Conservation (phyloP, 2,888 invertebrate species). For the Drosophila subsilvestris region DNA sequence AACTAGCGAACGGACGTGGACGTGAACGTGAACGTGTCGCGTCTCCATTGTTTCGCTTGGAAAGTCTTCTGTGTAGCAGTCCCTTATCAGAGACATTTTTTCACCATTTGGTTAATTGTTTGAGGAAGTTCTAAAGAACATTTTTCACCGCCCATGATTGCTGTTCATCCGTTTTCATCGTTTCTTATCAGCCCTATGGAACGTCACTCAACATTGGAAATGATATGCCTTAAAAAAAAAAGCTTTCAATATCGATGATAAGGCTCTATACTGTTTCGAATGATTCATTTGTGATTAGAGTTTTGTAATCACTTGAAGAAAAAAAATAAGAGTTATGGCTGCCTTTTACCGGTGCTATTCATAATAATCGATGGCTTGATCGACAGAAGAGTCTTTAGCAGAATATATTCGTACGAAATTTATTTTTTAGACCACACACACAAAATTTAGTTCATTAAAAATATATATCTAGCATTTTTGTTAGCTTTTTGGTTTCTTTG, state of each 20-base stretch:
- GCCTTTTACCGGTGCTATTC: neutral
- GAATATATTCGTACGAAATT: no score
- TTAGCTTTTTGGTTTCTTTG: no score
- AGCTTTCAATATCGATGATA: constrained; percentile 18
- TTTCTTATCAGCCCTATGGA: constrained; percentile 47
- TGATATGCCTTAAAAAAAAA: constrained; percentile 3
- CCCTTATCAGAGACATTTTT: constrained; percentile 55
- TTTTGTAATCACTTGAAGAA: constrained; percentile 82
- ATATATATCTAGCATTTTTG: no score
- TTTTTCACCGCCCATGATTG: constrained; percentile 1
- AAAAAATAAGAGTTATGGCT: neutral
- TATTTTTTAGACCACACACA: no score
- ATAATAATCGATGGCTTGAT: neutral
- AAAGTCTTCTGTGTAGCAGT: constrained; percentile 6
- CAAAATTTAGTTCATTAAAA: no score
- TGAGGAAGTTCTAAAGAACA: constrained; percentile 58
- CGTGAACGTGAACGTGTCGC: constrained; percentile 20
- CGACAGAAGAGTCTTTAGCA: no score
- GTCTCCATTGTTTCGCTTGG: constrained; percentile 19
- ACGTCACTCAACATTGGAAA: constrained; percentile 46
- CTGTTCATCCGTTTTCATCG: neutral
- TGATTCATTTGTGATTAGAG: constrained; percentile 86
- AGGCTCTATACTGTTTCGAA: constrained; percentile 10
- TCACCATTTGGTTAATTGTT: constrained; percentile 63
- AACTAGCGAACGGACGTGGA: constrained; percentile 1